Percentiles rank a stretch among this genome's conserved stretches.
phyloP scores from a whole-genome alignment of 2,797 vertebrate species.

The Pantherophis vulpinus region DNA sequence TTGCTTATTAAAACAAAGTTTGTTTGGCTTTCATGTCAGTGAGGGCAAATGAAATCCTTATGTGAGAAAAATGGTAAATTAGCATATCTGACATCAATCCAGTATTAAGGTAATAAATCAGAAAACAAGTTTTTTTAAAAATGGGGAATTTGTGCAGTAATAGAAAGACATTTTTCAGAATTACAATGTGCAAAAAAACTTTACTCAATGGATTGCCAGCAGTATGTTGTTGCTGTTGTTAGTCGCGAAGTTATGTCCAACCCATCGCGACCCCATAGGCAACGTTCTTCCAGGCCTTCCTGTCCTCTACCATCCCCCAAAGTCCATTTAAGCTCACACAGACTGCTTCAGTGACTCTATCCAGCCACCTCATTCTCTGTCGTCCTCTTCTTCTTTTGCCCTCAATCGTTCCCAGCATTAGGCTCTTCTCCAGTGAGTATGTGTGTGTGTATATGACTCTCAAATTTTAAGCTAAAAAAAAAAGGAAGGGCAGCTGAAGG shows the following conservation, averaged over 20 bases:
- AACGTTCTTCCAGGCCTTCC: too few relatives aligned
- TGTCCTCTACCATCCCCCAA: too few relatives aligned
- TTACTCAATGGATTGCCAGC: background rate
- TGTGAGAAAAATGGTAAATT: background rate
- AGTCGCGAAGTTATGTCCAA: too few relatives aligned
- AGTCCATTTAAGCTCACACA: too few relatives aligned
- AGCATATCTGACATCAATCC: background rate
- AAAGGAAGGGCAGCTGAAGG: background rate
- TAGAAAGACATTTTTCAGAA: background rate
- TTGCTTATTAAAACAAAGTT: background rate
- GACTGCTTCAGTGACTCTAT: too few relatives aligned
- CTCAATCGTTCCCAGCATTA: too few relatives aligned
- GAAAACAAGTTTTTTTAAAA: background rate
- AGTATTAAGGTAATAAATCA: background rate
- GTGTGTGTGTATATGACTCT: background rate
- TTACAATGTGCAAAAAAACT: background rate
- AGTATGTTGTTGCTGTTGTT: background rate
- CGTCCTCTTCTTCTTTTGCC: too few relatives aligned
- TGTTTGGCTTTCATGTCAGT: background rate
- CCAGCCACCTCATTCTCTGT: too few relatives aligned
- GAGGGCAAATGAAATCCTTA: background rate
- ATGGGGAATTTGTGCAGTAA: background rate
- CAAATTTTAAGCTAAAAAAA: background rate
- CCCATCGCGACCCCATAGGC: too few relatives aligned
- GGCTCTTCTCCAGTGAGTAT: too few relatives aligned